Conservation (phyloP, 2,888 invertebrate genomes). For the Hydraecia micacea region DNA sequence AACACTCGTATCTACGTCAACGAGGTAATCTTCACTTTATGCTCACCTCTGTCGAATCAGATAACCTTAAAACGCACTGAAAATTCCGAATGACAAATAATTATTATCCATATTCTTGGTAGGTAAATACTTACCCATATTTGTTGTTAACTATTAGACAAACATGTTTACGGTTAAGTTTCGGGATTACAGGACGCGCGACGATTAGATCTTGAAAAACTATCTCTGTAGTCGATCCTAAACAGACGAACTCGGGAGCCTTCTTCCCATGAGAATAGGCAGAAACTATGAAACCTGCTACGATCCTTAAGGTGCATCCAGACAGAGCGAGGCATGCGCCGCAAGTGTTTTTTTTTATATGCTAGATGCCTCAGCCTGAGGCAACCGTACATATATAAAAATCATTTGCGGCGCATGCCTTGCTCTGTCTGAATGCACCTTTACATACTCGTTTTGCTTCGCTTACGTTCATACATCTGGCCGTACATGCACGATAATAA, state of each 20-base stretch:
- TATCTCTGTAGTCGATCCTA: not conserved
- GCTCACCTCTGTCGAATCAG: conserved; percentile 3
- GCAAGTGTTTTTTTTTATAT: no score
- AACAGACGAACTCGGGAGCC: not conserved
- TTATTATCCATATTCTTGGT: not conserved
- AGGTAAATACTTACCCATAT: not conserved
- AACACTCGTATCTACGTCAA: not conserved
- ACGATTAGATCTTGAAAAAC: not conserved
- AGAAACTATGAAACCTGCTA: not conserved
- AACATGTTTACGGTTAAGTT: conserved; percentile 16
- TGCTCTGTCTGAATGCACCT: no score
- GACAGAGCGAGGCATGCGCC: no score
- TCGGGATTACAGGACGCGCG: no score
- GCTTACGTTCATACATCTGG: not conserved
- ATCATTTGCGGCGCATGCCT: no score
- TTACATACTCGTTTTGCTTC: not conserved
- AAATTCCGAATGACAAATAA: not conserved
- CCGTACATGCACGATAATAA: not conserved
- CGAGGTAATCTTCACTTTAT: not conserved
- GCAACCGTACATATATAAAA: no score
- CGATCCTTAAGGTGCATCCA: no score
- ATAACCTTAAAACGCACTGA: conserved; percentile 20
- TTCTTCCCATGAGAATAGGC: not conserved
- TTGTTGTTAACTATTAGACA: not conserved
- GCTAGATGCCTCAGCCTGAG: no score